Evolutionary conservation across 2,888 invertebrate genomes (phyloP), one percentile per base, ranked within the genome.

Genomic region (Pachycephus smyrnensis): DNA sequence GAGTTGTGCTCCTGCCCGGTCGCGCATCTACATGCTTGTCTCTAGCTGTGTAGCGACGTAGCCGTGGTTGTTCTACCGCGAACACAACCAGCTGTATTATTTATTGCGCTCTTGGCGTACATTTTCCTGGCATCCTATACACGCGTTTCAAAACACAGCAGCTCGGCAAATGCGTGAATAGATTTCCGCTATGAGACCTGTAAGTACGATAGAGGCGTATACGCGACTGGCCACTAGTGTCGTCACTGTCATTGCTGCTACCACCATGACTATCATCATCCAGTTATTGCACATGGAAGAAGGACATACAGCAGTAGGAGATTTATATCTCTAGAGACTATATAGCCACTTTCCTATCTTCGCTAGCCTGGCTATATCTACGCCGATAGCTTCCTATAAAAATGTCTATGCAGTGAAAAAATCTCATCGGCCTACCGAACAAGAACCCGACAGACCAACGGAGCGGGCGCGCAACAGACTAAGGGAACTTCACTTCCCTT

Each of bases 401-500:
- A 55, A 55, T 55, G 55, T 23, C 55, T 55, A 55, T 55, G 55
- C 55, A 23, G 23, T 55, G 23, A 23, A 55, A 55, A 55, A 55
- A 55, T 23, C 55, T 55, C 55, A 9, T 55, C 23, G 55, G 55
- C 23, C 55, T 55, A 55, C 9, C 55, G 23, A 55, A 55, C 55
- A 23, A 55, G 55, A 55, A 55, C 23, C 23, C 23, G 55, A 55
- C 15, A 23, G 23, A 23, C 55, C 55, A 55, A 55, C 23, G 1
- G 31, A 32, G 31, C 12, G 71, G 23, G 31, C 3, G 32, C 15
- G 31, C 71, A 15, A 71, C 71, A 31, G 71, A 71, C 31, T 23
- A 31, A 71, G 32, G 71, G 71, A 33, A 37, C 69, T 77, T 77
- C 75, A 77, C 75, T 75, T 75, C 69, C 69, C 77, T 75, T 30